These are phyloP conservation scores for Drosophila rhopaloa DNA, from an alignment of 1,140 invertebrate species.

Conservation along the genomic window DNA sequence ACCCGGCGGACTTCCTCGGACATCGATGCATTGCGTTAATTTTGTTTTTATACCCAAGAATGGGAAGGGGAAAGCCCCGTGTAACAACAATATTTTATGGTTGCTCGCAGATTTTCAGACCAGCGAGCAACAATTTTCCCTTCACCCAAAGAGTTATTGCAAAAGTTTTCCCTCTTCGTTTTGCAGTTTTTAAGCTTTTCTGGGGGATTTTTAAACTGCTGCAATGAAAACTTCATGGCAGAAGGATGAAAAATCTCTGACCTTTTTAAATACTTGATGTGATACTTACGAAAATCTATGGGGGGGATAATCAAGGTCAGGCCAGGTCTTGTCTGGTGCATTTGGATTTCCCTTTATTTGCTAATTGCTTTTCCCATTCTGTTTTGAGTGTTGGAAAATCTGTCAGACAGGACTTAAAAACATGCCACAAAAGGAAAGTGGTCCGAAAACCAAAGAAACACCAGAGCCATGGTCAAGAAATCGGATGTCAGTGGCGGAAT, in stretches of 20 bases:
- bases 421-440: slow-evolving; percentile 10
- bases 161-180: slow-evolving; percentile 48
- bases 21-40: slow-evolving; percentile 66
- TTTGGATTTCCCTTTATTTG: slow-evolving; percentile 33
- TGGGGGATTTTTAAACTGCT: slow-evolving; percentile 28
- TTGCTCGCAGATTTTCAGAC: slow-evolving; percentile 56
- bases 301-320: slow-evolving; percentile 36
- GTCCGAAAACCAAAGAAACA: slow-evolving; percentile 44
- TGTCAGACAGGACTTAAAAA: slow-evolving; percentile 30
- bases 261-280: slow-evolving; percentile 55
- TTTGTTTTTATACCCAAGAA: slow-evolving; percentile 55
- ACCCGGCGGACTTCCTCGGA: slow-evolving; percentile 21
- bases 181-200: slow-evolving; percentile 29
- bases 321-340: slow-evolving; percentile 3
- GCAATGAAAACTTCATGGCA: slow-evolving; percentile 15
- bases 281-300: slow-evolving; percentile 23
- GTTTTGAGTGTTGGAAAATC: slow-evolving; percentile 11
- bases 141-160: slow-evolving; percentile 53
- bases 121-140: slow-evolving; percentile 47
- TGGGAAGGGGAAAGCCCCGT: slow-evolving; percentile 8
- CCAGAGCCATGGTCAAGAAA: slow-evolving; percentile 46
- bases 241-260: slow-evolving; percentile 22
- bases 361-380: slow-evolving; percentile 45
- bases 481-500: slow-evolving; percentile 13
- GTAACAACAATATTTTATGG: slow-evolving; percentile 58